These are phyloP conservation scores for Synanceia verrucosa DNA, from an alignment of 2,797 vertebrate genomes.

Conservation along the genomic window DNA sequence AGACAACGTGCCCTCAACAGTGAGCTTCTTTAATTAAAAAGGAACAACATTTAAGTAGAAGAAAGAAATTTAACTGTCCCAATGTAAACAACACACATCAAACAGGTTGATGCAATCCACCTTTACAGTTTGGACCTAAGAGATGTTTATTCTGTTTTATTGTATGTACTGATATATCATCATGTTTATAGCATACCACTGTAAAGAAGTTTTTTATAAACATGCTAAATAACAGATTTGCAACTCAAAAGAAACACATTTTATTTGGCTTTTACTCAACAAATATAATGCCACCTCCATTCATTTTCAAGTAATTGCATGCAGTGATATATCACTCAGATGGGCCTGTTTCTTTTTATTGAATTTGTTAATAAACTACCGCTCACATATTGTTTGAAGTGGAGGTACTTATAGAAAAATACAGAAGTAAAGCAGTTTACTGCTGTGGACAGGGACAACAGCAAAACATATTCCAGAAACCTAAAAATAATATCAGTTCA, in stretches of 20 bases:
- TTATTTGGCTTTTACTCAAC: background rate
- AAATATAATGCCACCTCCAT: background rate
- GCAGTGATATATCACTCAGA: background rate
- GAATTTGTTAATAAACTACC: background rate
- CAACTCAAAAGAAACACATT: background rate
- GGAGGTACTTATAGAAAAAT: background rate
- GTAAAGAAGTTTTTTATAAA: background rate
- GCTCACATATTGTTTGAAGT: background rate
- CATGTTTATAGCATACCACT: too few relatives aligned
- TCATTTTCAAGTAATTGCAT: background rate
- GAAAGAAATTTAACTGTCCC: too few relatives aligned
- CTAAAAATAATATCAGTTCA: background rate
- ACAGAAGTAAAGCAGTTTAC: background rate
- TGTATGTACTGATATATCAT: too few relatives aligned
- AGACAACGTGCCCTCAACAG: too few relatives aligned
- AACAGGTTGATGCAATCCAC: too few relatives aligned
- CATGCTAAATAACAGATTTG: background rate
- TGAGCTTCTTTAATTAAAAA: too few relatives aligned
- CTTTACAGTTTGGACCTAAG: too few relatives aligned
- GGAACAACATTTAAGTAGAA: too few relatives aligned
- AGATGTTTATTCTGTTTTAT: too few relatives aligned
- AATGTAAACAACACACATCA: too few relatives aligned
- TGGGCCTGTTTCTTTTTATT: background rate
- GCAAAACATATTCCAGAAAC: background rate
- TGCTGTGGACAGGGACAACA: background rate